Percentiles rank a stretch among this genome's conserved stretches.
Evolutionary conservation across 2,113 vertebrate genomes (phyloP).

Genomic region (human): GRCh38 chr2:86460001-86460500

Average conservation of each 20-base stretch:
- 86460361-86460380: conserved; percentile 26
- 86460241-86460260: background rate
- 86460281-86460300: conserved; percentile 7
- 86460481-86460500: background rate
- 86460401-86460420: background rate
- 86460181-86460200: background rate
- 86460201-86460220: background rate
- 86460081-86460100: background rate
- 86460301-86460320: background rate
- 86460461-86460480: background rate
- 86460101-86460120: background rate
- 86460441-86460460: conserved; percentile 50
- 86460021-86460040: background rate
- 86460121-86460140: background rate
- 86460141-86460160: conserved; percentile 33
- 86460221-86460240: background rate
- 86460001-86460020: background rate
- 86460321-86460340: background rate
- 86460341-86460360: conserved; percentile 24
- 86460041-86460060: background rate
- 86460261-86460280: background rate
- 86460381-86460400: conserved; percentile 5
- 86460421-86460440: conserved; percentile 27
- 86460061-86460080: background rate
- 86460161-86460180: background rate